Percentiles rank a stretch among this genome's conserved stretches.
Conservation (phyloP, 2,888 invertebrate species). For the Hoplodrina blanda region DNA sequence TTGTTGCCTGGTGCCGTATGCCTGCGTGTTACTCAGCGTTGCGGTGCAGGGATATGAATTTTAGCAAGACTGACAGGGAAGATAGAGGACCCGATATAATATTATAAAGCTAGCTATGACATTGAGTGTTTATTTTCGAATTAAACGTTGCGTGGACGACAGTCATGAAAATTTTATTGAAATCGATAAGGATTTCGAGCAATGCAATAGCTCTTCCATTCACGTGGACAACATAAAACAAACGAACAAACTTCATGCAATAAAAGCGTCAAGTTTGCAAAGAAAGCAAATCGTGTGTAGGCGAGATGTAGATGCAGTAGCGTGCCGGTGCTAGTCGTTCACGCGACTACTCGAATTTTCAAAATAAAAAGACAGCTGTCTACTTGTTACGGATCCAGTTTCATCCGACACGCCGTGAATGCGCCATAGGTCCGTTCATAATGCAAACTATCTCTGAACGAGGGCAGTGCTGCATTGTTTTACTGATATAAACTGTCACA, state of each 20-base stretch:
- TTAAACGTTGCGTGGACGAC: neutral
- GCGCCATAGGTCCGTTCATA: neutral
- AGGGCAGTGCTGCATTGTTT: neutral
- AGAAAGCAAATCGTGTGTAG: neutral
- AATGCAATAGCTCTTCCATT: neutral
- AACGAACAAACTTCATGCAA: neutral
- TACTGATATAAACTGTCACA: neutral
- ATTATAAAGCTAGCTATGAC: conserved; percentile 18
- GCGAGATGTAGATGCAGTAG: neutral
- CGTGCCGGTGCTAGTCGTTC: neutral
- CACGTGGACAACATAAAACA: neutral
- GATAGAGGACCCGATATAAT: conserved; percentile 30
- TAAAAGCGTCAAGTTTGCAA: neutral
- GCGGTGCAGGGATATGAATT: conserved; percentile 8
- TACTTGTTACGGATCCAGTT: neutral
- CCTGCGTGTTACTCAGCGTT: conserved; percentile 15
- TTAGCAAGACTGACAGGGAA: conserved; percentile 42
- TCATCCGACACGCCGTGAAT: neutral
- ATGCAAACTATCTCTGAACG: neutral
- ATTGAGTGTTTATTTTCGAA: conserved; percentile 10
- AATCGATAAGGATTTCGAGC: neutral
- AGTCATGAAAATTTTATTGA: neutral
- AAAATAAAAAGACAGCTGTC: neutral
- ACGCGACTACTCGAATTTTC: neutral
- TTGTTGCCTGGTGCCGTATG: conserved; percentile 8